A percentile compares a stretch with the other conserved stretches of the same genome.
These are phyloP conservation scores for Acyrthosiphon pisum DNA, from an alignment of 1,140 invertebrate genomes.

Conservation along the genomic window DNA sequence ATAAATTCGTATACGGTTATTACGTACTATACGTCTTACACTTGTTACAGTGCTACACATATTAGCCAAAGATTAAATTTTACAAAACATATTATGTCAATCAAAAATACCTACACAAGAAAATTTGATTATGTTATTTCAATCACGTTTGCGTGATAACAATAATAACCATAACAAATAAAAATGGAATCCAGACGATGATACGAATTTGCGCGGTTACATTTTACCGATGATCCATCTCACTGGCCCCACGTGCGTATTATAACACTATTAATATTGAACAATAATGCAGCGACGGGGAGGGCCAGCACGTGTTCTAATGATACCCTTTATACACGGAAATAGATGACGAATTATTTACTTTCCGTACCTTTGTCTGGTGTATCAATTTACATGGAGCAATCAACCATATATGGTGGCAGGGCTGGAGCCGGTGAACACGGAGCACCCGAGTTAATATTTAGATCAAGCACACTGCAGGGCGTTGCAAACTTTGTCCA, in stretches of 20 bases:
- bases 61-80: too few species aligned
- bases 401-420: not conserved
- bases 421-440: not conserved
- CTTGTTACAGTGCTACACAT: too few species aligned
- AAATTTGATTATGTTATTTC: too few species aligned
- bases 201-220: too few species aligned
- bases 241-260: not conserved
- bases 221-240: too few species aligned
- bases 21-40: too few species aligned
- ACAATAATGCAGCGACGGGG: not conserved
- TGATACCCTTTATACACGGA: not conserved
- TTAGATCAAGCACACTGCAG: not conserved
- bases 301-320: not conserved
- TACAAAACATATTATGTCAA: too few species aligned
- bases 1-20: too few species aligned
- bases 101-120: too few species aligned
- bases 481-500: not conserved
- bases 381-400: not conserved
- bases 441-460: not conserved
- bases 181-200: too few species aligned
- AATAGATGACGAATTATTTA: conserved; percentile 14
- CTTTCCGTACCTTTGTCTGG: not conserved
- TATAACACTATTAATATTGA: not conserved
- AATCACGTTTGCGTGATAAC: too few species aligned
- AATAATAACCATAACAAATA: too few species aligned